Conservation (phyloP, 2,888 invertebrate genomes). For the Leptinotarsa peninsularis region DNA sequence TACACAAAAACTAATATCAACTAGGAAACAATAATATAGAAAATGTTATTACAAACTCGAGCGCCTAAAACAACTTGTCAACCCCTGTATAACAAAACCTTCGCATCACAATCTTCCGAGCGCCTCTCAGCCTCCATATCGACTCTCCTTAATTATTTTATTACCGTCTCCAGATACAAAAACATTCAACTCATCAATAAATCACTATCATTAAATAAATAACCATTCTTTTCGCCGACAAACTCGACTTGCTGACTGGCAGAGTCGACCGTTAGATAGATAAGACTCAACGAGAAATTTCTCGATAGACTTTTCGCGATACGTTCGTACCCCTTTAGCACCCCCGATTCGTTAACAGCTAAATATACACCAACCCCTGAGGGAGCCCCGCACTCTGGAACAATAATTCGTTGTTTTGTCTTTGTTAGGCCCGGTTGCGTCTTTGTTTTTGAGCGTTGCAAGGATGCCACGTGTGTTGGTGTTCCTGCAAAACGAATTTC, state of each 20-base stretch:
- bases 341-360: slow-evolving; percentile 24
- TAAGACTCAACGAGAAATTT: slow-evolving; percentile 2
- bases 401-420: slow-evolving; percentile 31
- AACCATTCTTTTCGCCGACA: slow-evolving; percentile 6
- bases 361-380: slow-evolving; percentile 24
- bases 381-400: not conserved
- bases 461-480: slow-evolving; percentile 11
- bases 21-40: too few species aligned
- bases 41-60: too few species aligned
- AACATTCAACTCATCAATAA: slow-evolving; percentile 17
- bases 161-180: not conserved
- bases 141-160: slow-evolving; percentile 1
- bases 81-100: not conserved
- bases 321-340: slow-evolving; percentile 5
- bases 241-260: not conserved
- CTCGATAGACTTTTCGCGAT: not conserved
- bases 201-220: slow-evolving; percentile 15
- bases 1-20: too few species aligned
- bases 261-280: not conserved
- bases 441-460: slow-evolving; percentile 35
- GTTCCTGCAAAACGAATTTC: too few species aligned
- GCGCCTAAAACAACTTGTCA: not conserved
- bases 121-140: not conserved
- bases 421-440: slow-evolving; percentile 33
- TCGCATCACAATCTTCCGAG: not conserved